Base-by-base conservation (phyloP, 2,113 vertebrate species). In the Menura novaehollandiae region DNA sequence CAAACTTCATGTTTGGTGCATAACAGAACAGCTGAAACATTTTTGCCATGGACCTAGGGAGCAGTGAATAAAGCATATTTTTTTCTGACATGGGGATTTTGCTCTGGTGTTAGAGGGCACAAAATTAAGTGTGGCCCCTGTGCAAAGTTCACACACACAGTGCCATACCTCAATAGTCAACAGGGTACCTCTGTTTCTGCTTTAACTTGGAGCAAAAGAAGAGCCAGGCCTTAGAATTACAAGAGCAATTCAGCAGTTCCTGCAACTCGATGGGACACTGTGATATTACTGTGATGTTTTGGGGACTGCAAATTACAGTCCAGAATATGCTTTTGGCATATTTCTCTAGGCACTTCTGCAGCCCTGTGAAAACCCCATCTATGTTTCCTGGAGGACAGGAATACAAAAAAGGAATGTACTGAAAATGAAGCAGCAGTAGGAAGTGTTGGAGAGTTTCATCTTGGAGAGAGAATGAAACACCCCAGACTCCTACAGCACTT, bases 61-160 rank as follows among this genome's bases (percentile, higher is more conserved):
- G 58, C 56, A 85, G 39, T 9, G 22, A 68, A 47, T 82, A 59
- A 82, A 78, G 22, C 14, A 4, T 5, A 16, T 4, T 13, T 3
- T 13, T 56, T 63, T 68, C 33, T 41, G 30, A 23, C 47, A 7
- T 4, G 7, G 23, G 51, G 27, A 30, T 41, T 84, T 67, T 73
- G 59, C 14, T n/a, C 30, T 15, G 33, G 27, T 55, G 32, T 32
- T 68, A 52, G 62, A 75, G 47, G 49, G 39, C 56, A 79, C 44
- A 55, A 79, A 79, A 56, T 15, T 13, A 74, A 73, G 13, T 2
- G 18, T 24, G 35, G 30, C 28, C 14, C 4, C 49, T 27, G 27
- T 33, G 39, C 15, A 37, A 64, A 55, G 6, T 68, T n/a, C 0
- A 0, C 35, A 74, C 9, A 16, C 7, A 6, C 0, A 18, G 16